Evolutionary conservation across 2,113 vertebrate species (phyloP).

Genomic region (Brachypteracias leptosomus): DNA sequence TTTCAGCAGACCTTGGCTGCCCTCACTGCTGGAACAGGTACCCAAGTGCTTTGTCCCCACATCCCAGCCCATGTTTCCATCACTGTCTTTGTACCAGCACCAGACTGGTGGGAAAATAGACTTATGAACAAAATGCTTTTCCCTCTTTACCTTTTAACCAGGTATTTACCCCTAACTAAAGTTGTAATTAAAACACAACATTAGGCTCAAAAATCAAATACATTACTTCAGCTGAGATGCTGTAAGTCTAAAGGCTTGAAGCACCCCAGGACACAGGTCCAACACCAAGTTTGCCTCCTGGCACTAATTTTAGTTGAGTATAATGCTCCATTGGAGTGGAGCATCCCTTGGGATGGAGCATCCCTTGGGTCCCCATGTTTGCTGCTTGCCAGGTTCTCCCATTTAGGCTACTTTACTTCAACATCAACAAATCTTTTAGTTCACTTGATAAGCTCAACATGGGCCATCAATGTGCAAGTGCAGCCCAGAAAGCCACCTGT

Average conservation of each 20-base stretch:
- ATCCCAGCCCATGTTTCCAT: neutral
- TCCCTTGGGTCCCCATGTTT: rapidly evolving
- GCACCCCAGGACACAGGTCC: neutral
- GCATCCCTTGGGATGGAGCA: rapidly evolving
- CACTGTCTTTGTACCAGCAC: neutral
- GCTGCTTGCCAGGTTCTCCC: neutral
- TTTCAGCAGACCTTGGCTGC: neutral
- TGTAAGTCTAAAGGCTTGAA: neutral
- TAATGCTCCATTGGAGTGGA: neutral
- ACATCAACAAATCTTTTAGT: neutral
- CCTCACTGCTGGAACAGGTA: neutral
- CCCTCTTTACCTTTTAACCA: neutral
- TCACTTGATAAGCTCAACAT: neutral
- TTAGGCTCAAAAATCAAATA: neutral
- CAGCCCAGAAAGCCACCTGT: no score
- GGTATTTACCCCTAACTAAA: neutral
- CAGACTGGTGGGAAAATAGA: neutral
- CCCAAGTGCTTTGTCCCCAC: neutral
- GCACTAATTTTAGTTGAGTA: neutral
- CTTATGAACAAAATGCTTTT: neutral
- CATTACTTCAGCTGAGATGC: neutral
- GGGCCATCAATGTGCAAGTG: no score
- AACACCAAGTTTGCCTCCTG: neutral
- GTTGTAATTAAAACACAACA: neutral
- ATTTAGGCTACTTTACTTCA: neutral